phyloP scores from a whole-genome alignment of 2,113 vertebrate genomes.

The Bubo blakistoni region DNA sequence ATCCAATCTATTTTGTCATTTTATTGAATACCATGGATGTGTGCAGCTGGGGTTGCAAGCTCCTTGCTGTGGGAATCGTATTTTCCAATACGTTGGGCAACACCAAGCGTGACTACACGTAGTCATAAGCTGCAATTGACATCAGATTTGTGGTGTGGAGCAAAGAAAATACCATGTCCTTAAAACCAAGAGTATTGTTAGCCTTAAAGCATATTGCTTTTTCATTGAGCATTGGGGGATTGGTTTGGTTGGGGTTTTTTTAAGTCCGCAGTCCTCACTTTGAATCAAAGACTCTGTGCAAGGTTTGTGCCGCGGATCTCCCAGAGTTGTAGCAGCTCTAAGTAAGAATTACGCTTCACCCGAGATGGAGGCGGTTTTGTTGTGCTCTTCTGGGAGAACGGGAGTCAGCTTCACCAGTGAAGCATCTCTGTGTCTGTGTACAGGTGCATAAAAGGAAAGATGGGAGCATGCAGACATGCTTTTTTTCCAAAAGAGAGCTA shows the following conservation, averaged over 20 bases:
- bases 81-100: not conserved
- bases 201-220: not conserved
- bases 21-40: not conserved
- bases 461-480: rapidly evolving
- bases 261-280: not conserved
- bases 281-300: not conserved
- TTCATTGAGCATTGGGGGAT: rapidly evolving
- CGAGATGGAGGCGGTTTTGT: rapidly evolving
- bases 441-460: not conserved
- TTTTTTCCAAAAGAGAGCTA: not conserved
- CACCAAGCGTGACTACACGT: rapidly evolving
- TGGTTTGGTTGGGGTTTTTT: not conserved
- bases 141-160: not conserved
- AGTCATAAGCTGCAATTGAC: not conserved
- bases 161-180: not conserved
- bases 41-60: not conserved
- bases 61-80: not conserved
- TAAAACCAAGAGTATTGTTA: not conserved
- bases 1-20: not conserved
- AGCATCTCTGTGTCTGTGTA: rapidly evolving
- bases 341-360: rapidly evolving
- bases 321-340: not conserved
- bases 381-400: not conserved
- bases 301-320: not conserved
- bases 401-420: not conserved